A percentile compares a stretch with the other conserved stretches of the same genome.
Evolutionary conservation across 2,113 vertebrate species (phyloP).

Genomic region (Sinocyclocheilus maitianheensis): DNA sequence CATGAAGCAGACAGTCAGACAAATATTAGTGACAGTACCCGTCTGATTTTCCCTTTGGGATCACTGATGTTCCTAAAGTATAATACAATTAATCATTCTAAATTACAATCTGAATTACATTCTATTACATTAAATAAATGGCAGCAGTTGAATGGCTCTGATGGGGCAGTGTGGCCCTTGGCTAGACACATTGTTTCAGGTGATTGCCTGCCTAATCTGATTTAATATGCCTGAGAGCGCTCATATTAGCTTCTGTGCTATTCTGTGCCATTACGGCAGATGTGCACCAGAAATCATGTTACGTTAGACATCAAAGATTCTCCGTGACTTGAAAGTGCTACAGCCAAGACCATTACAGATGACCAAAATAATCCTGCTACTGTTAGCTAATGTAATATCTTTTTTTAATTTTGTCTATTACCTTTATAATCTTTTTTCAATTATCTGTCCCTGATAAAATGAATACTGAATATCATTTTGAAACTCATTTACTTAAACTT

Average conservation of each 20-base stretch:
- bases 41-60: not conserved
- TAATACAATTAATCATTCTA: conserved; percentile 46
- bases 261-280: conserved; percentile 11
- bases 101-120: conserved; percentile 52
- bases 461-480: not conserved
- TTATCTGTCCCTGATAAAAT: not conserved
- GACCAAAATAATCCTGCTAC: not conserved
- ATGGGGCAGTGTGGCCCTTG: conserved; percentile 41
- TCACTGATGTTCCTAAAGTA: conserved; percentile 15
- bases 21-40: conserved; percentile 29
- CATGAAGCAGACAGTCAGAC: not conserved
- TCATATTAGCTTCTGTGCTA: conserved; percentile 41
- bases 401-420: not conserved
- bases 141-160: conserved; percentile 41
- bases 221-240: conserved; percentile 47
- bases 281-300: conserved; percentile 40
- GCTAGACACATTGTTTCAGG: conserved; percentile 52
- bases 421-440: not conserved
- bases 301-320: conserved; percentile 30
- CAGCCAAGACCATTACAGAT: conserved; percentile 27
- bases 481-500: not conserved
- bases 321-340: conserved; percentile 40
- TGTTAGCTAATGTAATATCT: not conserved
- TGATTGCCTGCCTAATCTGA: conserved; percentile 58
- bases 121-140: conserved; percentile 50